Evolutionary conservation across 1,140 invertebrate species (phyloP), one percentile per base, ranked within the genome.

Genomic region (Idris sp.): DNA sequence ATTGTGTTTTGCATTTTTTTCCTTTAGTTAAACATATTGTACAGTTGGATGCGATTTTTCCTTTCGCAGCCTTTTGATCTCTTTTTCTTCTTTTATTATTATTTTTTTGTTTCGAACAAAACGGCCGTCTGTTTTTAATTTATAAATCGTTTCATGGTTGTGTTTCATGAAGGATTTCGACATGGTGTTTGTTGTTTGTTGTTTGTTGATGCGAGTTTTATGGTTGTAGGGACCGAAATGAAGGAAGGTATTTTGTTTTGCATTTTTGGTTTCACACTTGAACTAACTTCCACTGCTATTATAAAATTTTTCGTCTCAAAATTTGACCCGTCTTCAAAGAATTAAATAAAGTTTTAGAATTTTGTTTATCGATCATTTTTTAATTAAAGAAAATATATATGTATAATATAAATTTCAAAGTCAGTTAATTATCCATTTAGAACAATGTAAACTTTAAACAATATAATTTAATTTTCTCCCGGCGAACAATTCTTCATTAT

Each of bases 1-100:
- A 77, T 80, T 84, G 86, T 84, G 86, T 74, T n/a, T n/a, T n/a
- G n/a, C n/a, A n/a, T n/a, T n/a, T n/a, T n/a, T 79, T 84, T 74
- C 71, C 54, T 78, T 80, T 83, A 79, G 76, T 80, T 77, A 77
- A 80, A 79, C 78, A 82, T 84, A 83, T 84, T 84, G 76, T 86
- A 87, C 83, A 85, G 33, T 33, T 44, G 56, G 36, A 51, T 73
- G 77, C 78, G 80, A 75, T 48, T 19, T 22, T 22, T 22, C 19
- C 6, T 22, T 22, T 22, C 6, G 2, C 19, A 22, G 6, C 6
- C 6, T 2, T 22, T 22, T 22, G 19, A 36, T 11, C 26, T 38
- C 38, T 72, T 46, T 61, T 75, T 71, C 54, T 74, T 77, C 53
- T 75, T 75, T 69, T 56, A n/a, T n/a, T n/a, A n/a, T n/a, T n/a